Evolutionary conservation across 2,797 vertebrate species (phyloP), one percentile per base, ranked within the genome.

Genomic region (Tauraco hartlaubi): DNA sequence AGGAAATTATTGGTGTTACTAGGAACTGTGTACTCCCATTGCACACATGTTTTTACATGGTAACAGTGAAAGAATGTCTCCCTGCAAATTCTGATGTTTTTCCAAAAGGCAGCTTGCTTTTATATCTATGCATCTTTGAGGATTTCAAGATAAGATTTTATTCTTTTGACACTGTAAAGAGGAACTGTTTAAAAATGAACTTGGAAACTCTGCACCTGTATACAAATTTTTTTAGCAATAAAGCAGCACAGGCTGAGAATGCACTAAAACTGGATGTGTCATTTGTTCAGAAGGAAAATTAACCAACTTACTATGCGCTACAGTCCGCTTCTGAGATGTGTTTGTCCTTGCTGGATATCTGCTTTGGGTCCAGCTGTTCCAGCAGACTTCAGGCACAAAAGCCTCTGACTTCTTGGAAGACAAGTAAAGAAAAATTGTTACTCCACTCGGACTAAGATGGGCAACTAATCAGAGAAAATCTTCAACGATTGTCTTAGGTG

Each of bases 181-280:
- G 95, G 95, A 97, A 97, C 94, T 98, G 95, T 96, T 97, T 97
- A 96, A 96, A 94, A 97, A 96, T 96, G 92, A 97, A 98, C 93
- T 97, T 97, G 97, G 98, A 96, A 98, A 98, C 97, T 98, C 97
- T 98, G 98, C 97, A 98, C 97, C 97, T 98, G 91, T 98, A 96
- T 95, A 97, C 90, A 95, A 95, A 74, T 97, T 97, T 97, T 96
- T 97, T 97, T 97, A 98, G 98, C 98, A 98, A 98, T 98, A 98
- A 98, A 98, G 97, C 96, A 98, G 97, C 98, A 98, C 97, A 98
- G 92, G 96, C 98, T 98, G 97, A 98, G 97, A 98, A 98, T 98
- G 98, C 98, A 98, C 97, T 97, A 83, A 95, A 96, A 89, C 74
- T 96, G 80, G 85, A 31, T 62, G 93, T 97, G 96, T 98, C 75